Conservation (phyloP, 2,113 vertebrate species). For the Talpa occidentalis region DNA sequence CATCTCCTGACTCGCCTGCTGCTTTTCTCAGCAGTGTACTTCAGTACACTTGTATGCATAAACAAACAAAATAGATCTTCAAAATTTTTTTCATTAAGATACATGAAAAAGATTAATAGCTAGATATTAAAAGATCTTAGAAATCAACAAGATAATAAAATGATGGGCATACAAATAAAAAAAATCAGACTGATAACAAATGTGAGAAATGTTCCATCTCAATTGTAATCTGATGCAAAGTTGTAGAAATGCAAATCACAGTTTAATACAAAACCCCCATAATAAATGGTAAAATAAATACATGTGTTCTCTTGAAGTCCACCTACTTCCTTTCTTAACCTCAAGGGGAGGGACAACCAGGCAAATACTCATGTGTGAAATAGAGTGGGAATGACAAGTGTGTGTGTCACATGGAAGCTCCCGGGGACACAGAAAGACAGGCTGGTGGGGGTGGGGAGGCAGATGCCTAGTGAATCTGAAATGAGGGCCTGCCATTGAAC, state of each 20-base stretch:
- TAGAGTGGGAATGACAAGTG: background rate
- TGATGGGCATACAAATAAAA: background rate
- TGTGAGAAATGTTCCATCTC: background rate
- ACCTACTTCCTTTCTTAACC: background rate
- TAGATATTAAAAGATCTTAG: background rate
- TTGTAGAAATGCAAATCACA: background rate
- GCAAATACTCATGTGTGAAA: background rate
- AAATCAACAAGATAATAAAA: background rate
- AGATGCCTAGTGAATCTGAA: background rate
- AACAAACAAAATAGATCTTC: too few species aligned
- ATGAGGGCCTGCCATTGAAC: background rate
- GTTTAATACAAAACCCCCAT: background rate
- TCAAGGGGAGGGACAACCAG: background rate
- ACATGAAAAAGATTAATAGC: background rate
- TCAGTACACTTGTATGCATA: too few species aligned
- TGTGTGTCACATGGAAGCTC: background rate
- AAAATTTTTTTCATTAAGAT: background rate
- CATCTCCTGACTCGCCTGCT: too few species aligned
- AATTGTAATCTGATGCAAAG: background rate
- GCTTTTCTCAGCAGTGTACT: too few species aligned
- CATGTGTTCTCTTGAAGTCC: background rate
- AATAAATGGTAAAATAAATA: background rate
- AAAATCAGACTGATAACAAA: background rate
- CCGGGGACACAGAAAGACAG: background rate
- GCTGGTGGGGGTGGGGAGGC: accelerated